Base-by-base conservation (phyloP, 2,797 vertebrate genomes). In the Sternotherus odoratus region DNA sequence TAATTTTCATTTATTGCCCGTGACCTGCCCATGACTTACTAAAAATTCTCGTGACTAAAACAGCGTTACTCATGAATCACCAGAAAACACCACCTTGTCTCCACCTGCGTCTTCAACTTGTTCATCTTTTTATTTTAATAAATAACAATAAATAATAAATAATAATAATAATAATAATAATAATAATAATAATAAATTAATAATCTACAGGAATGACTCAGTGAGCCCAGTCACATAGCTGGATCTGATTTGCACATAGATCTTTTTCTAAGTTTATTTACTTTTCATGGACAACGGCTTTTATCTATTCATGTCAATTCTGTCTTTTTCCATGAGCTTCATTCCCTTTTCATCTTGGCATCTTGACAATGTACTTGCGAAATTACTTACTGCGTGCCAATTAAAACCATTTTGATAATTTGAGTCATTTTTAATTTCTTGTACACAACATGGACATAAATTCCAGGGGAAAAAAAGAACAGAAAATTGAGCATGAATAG, bases 381-480 rank as follows among this genome's bases (percentile, higher is more conserved):
- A 92, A 96, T 91, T 84, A 74, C 50, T 54, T 95, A 89, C 94
- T 94, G 93, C 30, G 92, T 96, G 88, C 72, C 96, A 98, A 95
- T 97, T 98, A 98, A 96, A 90, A 74, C 91, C 53, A 94, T 96
- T 97, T 92, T 97, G 92, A 97, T 95, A 97, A 95, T 96, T 86
- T 95, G 85, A 97, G 84, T 94, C 39, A 93, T 96, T 92, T 94
- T 49, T 81, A 94, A 95, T 96, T 95, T 95, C 96, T 83, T 96
- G 88, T 92, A 90, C 77, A 92, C 43, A 91, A 89, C 69, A 92
- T 2, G 5, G 87, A 97, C 97, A 97, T 89, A 88, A 77, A 96
- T 96, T 95, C 95, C 1, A 13, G 53, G 53, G 53, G 8, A 53
- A 43, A 60, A 60, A 60, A 60, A 33, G 57, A 60, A 81, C 43